Conservation (phyloP, 2,888 invertebrate species). For the Gymnoscelis rufifasciata region DNA sequence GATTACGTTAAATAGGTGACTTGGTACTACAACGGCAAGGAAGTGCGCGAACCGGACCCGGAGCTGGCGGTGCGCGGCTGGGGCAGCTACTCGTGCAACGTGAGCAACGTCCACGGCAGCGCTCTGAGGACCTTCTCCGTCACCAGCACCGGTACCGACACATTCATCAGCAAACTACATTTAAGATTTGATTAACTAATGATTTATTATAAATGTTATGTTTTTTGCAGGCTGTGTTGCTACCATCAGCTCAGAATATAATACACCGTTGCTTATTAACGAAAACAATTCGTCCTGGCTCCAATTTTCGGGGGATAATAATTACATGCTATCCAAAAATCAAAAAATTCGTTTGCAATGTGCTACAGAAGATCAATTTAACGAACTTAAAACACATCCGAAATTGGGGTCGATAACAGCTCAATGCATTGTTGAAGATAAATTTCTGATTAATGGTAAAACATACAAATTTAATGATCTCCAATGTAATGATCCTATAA, state of each 20-base stretch:
- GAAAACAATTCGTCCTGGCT: constrained; percentile 5
- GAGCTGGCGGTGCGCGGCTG: constrained; percentile 15
- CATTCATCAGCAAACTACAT: not conserved
- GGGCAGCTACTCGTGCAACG: constrained; percentile 27
- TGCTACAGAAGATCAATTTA: constrained; percentile 13
- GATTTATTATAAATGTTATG: too few relatives aligned
- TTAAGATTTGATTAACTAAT: not conserved
- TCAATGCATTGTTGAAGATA: constrained; percentile 22
- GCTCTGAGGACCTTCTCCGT: constrained; percentile 17
- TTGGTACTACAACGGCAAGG: constrained; percentile 25
- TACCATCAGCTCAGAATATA: not conserved
- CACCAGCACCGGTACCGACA: constrained; percentile 1
- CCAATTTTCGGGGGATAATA: not conserved
- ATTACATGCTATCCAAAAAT: constrained; percentile 5
- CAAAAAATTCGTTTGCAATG: constrained; percentile 18
- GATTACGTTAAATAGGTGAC: constrained; percentile 15
- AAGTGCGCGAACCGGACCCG: not conserved
- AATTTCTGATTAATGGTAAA: constrained; percentile 18
- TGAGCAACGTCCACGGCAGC: constrained; percentile 24
- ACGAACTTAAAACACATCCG: constrained; percentile 17
- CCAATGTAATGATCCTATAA: constrained; percentile 17
- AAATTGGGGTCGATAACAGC: constrained; percentile 14
- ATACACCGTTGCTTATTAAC: constrained; percentile 9
- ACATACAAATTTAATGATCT: constrained; percentile 19
- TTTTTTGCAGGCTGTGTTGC: constrained; percentile 15